Evolutionary conservation across 2,113 vertebrate genomes (phyloP), one percentile per base, ranked within the genome.

Genomic region (Sorex fumeus): DNA sequence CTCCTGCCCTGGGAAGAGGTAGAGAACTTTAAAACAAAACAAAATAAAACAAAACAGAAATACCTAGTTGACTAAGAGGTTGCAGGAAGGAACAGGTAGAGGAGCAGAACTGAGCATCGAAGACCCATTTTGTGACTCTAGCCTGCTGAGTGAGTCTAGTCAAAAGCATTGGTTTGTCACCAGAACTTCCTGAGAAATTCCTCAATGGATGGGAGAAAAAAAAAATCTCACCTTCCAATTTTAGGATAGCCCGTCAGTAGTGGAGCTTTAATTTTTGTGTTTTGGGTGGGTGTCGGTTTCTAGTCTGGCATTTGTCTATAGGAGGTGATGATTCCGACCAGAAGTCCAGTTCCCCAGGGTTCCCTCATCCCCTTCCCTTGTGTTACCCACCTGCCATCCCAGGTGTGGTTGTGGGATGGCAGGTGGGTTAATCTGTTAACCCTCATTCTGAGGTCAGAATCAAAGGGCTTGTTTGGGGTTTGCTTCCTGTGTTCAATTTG

Each of bases 1-100:
- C 80, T 88, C 19, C 4, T n/a, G 13, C 76, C 78, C 60, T 32
- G 69, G 40, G 16, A 94, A 81, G 47, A 77, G 25, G 6, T 67
- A 66, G 43, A 67, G 67, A 84, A 84, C 8, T 77, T 82, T 72
- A 70, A 36, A n/a, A 25, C 90, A 85, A n/a, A 64, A 40, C 40
- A 40, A 40, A 40, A 40, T 7, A 40, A 40, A 3, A 40, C 3
- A 40, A 40, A 40, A 40, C 40, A 40, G 36, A 66, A 83, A 92
- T 80, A 3, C 13, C 15, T 67, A 71, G 60, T 64, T 90, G 40
- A 57, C 45, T 16, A 43, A 34, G 34, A 85, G 60, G 47, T 43
- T 67, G 15, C 53, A 79, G 11, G 40, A 70, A 71, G 23, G 34
- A 1, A 30, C 3, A 25, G 30, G 8, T 64, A 1, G 8, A 53